These are phyloP conservation scores for Tachina fera DNA, from an alignment of 2,888 invertebrate genomes.

Conservation along the genomic window DNA sequence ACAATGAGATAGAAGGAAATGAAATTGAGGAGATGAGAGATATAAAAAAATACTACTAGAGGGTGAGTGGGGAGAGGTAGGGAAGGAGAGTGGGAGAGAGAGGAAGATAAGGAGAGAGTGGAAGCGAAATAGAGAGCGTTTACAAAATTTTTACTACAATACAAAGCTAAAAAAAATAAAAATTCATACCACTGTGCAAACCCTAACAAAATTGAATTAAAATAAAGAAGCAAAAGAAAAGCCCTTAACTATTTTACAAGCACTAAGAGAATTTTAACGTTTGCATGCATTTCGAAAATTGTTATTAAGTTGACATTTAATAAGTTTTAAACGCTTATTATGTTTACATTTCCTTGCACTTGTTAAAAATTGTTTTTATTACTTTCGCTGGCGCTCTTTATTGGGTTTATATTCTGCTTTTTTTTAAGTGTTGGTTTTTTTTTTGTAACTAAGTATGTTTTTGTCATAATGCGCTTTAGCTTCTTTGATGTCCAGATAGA, in stretches of 20 bases:
- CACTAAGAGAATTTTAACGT: slow-evolving; percentile 46
- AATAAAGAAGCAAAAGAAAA: slow-evolving; percentile 3
- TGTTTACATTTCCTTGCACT: slow-evolving; percentile 67
- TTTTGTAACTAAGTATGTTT: neutral
- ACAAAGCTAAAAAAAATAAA: too few relatives aligned
- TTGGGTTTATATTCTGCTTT: neutral
- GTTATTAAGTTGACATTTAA: slow-evolving; percentile 71
- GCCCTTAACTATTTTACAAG: neutral
- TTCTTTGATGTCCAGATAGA: slow-evolving; percentile 3
- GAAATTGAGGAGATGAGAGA: too few relatives aligned
- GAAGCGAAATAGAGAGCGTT: too few relatives aligned
- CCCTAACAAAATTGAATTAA: neutral
- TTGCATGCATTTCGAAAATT: slow-evolving; percentile 65
- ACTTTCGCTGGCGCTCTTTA: slow-evolving; percentile 2
- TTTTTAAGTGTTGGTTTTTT: neutral
- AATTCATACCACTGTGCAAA: slow-evolving; percentile 9
- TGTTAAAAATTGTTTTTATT: slow-evolving; percentile 51
- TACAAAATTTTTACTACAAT: too few relatives aligned
- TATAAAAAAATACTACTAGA: too few relatives aligned
- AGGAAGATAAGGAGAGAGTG: too few relatives aligned
- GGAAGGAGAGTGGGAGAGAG: too few relatives aligned
- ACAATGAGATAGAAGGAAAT: too few relatives aligned
- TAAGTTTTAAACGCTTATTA: slow-evolving; percentile 72
- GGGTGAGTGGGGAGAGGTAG: too few relatives aligned
- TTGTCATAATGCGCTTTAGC: neutral